Conservation (phyloP, 2,888 invertebrate species). For the Athetis lepigone region DNA sequence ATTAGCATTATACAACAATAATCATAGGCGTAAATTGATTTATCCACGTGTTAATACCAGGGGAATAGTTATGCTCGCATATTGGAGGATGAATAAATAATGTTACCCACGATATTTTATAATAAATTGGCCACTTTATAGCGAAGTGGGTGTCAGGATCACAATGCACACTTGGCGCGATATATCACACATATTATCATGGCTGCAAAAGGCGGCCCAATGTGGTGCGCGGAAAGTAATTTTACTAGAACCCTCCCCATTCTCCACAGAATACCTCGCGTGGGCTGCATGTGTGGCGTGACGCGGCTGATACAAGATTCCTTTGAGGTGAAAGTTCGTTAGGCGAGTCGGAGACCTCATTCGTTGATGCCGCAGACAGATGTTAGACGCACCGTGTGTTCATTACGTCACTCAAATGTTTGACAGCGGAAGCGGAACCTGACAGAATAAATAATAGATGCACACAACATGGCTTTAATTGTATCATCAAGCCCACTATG, state of each 20-base stretch:
- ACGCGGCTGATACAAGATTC: conserved; percentile 73
- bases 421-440: conserved; percentile 24
- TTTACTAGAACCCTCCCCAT: conserved; percentile 68
- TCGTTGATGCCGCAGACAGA: conserved; percentile 39
- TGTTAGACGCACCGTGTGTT: conserved; percentile 33
- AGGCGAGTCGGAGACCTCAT: conserved; percentile 45
- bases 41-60: conserved; percentile 62
- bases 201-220: conserved; percentile 68
- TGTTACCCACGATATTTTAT: conserved; percentile 71
- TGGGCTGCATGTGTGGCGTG: conserved; percentile 69
- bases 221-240: conserved; percentile 72
- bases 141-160: conserved; percentile 71
- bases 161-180: conserved; percentile 75
- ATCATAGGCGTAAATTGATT: conserved; percentile 66
- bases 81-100: conserved; percentile 72
- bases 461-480: conserved; percentile 5
- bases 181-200: conserved; percentile 80
- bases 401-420: conserved; percentile 31
- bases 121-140: conserved; percentile 76
- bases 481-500: neutral
- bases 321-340: conserved; percentile 69
- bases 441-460: neutral
- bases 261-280: conserved; percentile 67
- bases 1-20: conserved; percentile 38
- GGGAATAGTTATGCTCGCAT: conserved; percentile 66